A percentile compares a stretch with the other conserved stretches of the same genome.
Evolutionary conservation across 92 coral and sea anemone species (phyloP).

Genomic region (Hydrozoanthus gracilis): DNA sequence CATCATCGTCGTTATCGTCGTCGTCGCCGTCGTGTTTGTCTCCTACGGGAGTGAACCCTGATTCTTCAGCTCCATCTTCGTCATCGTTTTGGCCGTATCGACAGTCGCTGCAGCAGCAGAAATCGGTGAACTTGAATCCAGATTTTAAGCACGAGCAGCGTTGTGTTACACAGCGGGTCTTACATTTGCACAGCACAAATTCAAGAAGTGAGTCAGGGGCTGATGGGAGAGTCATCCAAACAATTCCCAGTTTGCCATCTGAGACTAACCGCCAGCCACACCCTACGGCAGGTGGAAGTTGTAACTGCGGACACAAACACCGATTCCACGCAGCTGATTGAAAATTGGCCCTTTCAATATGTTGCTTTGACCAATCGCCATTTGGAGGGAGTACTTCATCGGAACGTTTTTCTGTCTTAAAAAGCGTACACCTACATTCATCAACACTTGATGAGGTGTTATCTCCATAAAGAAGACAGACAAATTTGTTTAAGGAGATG

Average conservation of each 20-base stretch:
- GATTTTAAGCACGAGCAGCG: constrained; percentile 47
- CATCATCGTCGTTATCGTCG: constrained; percentile 14
- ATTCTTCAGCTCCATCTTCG: constrained; percentile 31
- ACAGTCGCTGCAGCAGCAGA: constrained; percentile 28
- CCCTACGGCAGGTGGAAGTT: constrained; percentile 53
- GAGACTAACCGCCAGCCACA: constrained; percentile 47
- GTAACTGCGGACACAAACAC: constrained; percentile 53
- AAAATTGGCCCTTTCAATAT: constrained; percentile 48
- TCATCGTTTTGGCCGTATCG: constrained; percentile 46
- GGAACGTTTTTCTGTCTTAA: constrained; percentile 28
- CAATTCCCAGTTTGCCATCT: constrained; percentile 61
- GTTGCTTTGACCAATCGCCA: constrained; percentile 44
- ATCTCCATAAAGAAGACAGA: constrained; percentile 55
- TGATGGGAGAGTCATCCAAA: constrained; percentile 63
- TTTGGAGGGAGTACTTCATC: constrained; percentile 41
- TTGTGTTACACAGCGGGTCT: constrained; percentile 42
- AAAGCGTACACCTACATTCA: constrained; percentile 47
- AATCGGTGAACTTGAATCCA: constrained; percentile 24
- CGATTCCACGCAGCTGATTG: constrained; percentile 49
- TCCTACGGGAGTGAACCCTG: constrained; percentile 18
- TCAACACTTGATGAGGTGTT: constrained; percentile 51
- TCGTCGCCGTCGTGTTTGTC: constrained; percentile 4
- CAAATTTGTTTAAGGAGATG: constrained; percentile 47
- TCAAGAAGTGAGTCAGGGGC: constrained; percentile 52
- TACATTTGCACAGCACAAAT: constrained; percentile 49